A percentile compares a stretch with the other conserved stretches of the same genome.
phyloP scores from a whole-genome alignment of 2,888 invertebrate genomes.

The Arenicola marina region DNA sequence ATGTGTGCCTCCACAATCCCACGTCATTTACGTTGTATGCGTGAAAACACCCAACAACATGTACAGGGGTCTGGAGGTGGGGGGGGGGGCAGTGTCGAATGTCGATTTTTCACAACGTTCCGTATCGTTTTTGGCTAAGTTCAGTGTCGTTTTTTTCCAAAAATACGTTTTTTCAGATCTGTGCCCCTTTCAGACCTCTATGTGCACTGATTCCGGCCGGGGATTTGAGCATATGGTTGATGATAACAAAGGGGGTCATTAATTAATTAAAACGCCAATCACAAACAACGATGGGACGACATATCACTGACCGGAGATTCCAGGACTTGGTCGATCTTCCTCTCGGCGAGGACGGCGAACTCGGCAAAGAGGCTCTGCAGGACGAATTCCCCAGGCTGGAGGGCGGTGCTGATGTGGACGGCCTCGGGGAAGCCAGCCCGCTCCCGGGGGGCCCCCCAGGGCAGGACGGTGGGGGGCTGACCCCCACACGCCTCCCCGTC shows the following conservation, averaged over 20 bases:
- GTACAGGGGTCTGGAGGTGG: no score
- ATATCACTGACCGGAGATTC: conserved; percentile 57
- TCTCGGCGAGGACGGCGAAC: conserved; percentile 91
- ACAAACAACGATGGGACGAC: not conserved
- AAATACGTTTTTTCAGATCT: no score
- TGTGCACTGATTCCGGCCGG: no score
- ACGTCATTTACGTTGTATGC: no score
- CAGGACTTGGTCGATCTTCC: conserved; percentile 94
- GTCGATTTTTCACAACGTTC: no score
- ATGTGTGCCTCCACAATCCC: no score
- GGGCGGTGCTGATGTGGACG: conserved; percentile 28
- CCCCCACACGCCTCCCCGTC: conserved; percentile 9
- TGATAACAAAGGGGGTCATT: not conserved
- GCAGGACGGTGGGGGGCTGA: conserved; percentile 23
- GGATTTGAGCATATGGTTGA: not conserved
- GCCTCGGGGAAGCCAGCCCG: conserved; percentile 30
- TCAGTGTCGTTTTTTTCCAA: no score
- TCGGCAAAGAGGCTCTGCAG: conserved; percentile 94
- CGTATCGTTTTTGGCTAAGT: no score
- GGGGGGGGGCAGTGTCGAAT: no score
- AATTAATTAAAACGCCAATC: not conserved
- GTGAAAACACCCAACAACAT: no score
- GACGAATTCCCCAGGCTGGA: conserved; percentile 82
- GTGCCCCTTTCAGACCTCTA: no score
- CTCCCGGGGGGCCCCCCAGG: conserved; percentile 38